These are phyloP conservation scores for Melipona bicolor DNA, from an alignment of 2,888 invertebrate genomes.

Conservation along the genomic window DNA sequence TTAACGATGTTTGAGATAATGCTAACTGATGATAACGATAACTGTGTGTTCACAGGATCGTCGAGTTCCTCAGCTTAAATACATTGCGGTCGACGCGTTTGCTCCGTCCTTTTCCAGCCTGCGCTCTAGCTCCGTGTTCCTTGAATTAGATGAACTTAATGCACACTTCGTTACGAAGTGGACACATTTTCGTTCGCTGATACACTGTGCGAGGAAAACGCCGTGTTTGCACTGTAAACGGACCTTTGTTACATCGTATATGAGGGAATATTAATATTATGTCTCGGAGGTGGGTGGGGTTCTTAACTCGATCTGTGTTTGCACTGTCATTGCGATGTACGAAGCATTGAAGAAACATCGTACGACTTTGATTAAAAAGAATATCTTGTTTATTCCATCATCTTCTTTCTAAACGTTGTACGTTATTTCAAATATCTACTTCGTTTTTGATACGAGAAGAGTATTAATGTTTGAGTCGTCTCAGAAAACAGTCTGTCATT, in stretches of 20 bases:
- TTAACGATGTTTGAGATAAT: conserved; percentile 1
- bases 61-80: conserved; percentile 15
- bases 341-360: neutral
- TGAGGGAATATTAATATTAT: conserved; percentile 52
- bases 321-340: conserved; percentile 9
- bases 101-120: conserved; percentile 5
- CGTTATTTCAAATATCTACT: no score
- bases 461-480: no score
- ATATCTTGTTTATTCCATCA: no score
- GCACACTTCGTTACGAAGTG: conserved; percentile 25
- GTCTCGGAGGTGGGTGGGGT: conserved; percentile 21
- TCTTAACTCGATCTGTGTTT: conserved; percentile 40
- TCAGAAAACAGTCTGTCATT: no score
- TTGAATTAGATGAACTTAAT: conserved; percentile 48
- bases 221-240: conserved; percentile 48
- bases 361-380: conserved; percentile 6
- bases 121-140: neutral
- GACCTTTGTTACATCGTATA: conserved; percentile 40
- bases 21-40: conserved; percentile 1
- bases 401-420: no score
- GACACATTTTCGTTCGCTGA: conserved; percentile 49
- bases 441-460: no score
- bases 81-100: conserved; percentile 26
- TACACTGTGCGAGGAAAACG: conserved; percentile 24
- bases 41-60: neutral